A percentile compares a stretch with the other conserved stretches of the same genome.
phyloP scores from a whole-genome alignment of 1,140 invertebrate genomes.

The Drosophila pallidifrons region DNA sequence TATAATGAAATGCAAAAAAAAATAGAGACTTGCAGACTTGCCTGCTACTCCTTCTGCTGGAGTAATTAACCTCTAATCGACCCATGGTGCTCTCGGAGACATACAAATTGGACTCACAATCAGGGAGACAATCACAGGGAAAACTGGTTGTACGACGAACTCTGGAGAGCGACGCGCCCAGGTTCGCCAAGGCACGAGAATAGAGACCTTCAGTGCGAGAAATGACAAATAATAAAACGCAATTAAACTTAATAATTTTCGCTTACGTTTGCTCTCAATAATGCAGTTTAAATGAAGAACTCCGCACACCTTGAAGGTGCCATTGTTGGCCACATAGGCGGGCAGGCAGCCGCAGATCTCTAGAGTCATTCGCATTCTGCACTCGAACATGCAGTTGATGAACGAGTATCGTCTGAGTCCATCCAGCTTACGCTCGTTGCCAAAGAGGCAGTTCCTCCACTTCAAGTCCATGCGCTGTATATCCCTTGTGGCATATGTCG shows the following conservation, averaged over 20 bases:
- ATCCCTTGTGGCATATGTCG: constrained; percentile 86
- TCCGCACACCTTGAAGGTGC: constrained; percentile 62
- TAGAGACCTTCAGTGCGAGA: constrained; percentile 54
- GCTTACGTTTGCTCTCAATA: constrained; percentile 66
- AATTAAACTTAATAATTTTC: too few relatives aligned
- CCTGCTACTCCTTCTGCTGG: constrained; percentile 54
- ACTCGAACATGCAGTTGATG: constrained; percentile 88
- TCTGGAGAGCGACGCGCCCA: constrained; percentile 62
- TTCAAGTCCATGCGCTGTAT: constrained; percentile 85
- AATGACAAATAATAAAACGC: background rate
- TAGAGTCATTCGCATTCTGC: constrained; percentile 85
- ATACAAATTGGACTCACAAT: constrained; percentile 87
- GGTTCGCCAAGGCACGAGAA: constrained; percentile 62
- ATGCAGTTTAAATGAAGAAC: constrained; percentile 66
- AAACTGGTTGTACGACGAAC: constrained; percentile 61
- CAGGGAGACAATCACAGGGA: constrained; percentile 86
- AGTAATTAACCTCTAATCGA: constrained; percentile 82
- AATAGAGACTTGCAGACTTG: too few relatives aligned
- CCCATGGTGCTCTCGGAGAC: constrained; percentile 86
- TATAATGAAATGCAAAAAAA: too few relatives aligned
- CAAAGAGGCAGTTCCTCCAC: constrained; percentile 87
- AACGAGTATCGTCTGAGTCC: constrained; percentile 86
- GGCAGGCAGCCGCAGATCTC: constrained; percentile 87
- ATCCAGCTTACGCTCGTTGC: constrained; percentile 85
- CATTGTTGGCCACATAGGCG: constrained; percentile 86